Conservation (phyloP, 2,888 invertebrate species). For the Tethea ocularis region DNA sequence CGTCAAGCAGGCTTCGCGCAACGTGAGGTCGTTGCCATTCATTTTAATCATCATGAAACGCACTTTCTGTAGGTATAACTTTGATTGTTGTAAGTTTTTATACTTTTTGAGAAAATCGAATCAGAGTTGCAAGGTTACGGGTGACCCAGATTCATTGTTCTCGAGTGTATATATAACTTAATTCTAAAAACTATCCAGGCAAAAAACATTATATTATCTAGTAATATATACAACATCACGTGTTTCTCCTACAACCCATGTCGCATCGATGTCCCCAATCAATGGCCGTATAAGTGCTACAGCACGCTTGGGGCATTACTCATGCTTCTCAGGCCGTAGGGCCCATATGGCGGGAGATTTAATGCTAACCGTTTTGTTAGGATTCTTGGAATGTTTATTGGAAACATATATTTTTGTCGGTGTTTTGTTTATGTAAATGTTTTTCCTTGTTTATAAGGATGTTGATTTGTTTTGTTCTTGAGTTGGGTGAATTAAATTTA, state of each 20-base stretch:
- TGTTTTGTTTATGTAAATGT: background rate
- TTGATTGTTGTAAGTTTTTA: too few species aligned
- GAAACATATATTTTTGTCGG: background rate
- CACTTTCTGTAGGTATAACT: too few species aligned
- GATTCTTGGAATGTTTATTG: constrained; percentile 3
- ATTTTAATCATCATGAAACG: too few species aligned
- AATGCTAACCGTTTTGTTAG: constrained; percentile 5
- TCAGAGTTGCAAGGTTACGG: too few species aligned
- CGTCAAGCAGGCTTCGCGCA: too few species aligned
- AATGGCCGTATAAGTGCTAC: constrained; percentile 12
- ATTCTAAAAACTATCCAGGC: too few species aligned
- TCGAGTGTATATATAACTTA: too few species aligned
- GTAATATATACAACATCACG: background rate
- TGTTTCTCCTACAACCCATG: background rate
- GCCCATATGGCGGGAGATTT: constrained; percentile 10
- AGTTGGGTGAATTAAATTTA: background rate
- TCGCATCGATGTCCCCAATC: constrained; percentile 1
- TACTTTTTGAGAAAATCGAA: too few species aligned
- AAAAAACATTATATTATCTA: too few species aligned
- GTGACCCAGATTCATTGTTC: too few species aligned
- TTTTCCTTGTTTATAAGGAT: background rate
- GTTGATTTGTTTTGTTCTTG: background rate
- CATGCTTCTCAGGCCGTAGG: background rate
- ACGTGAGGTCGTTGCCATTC: too few species aligned
- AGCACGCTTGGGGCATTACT: constrained; percentile 18